Evolutionary conservation across 2,113 vertebrate genomes (phyloP).

Genomic region (Ranitomeya imitator): DNA sequence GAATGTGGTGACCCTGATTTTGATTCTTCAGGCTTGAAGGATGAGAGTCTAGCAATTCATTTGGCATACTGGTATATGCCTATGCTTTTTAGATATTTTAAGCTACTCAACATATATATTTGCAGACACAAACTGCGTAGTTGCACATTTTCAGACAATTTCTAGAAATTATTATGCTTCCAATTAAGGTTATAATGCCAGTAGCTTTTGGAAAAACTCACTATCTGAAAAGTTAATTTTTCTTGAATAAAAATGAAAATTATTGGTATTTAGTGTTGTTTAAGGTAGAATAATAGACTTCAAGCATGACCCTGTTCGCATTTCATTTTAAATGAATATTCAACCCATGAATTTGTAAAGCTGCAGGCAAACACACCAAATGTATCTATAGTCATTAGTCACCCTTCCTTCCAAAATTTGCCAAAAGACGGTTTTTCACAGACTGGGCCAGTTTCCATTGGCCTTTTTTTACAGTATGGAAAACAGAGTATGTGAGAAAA

Average conservation of each 20-base stretch:
- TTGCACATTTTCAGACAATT: not conserved
- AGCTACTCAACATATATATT: not conserved
- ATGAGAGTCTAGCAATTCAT: not conserved
- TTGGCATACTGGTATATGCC: not conserved
- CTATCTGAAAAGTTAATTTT: not conserved
- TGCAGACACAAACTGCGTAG: not conserved
- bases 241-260: not conserved
- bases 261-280: not conserved
- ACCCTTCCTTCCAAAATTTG: too few species aligned
- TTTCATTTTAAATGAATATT: too few species aligned
- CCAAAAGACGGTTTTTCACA: too few species aligned
- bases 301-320: too few species aligned
- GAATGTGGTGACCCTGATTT: not conserved
- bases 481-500: too few species aligned
- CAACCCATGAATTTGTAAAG: too few species aligned
- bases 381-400: too few species aligned
- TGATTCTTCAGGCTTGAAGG: not conserved
- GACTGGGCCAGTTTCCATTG: too few species aligned
- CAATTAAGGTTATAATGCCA: not conserved
- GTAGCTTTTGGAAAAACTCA: not conserved
- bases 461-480: too few species aligned
- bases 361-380: too few species aligned
- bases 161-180: not conserved
- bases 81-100: slow-evolving; percentile 1
- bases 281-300: too few species aligned